A percentile compares a stretch with the other conserved stretches of the same genome.
These are phyloP conservation scores for Chloroceryle inda DNA, from an alignment of 2,797 vertebrate genomes.

Conservation along the genomic window DNA sequence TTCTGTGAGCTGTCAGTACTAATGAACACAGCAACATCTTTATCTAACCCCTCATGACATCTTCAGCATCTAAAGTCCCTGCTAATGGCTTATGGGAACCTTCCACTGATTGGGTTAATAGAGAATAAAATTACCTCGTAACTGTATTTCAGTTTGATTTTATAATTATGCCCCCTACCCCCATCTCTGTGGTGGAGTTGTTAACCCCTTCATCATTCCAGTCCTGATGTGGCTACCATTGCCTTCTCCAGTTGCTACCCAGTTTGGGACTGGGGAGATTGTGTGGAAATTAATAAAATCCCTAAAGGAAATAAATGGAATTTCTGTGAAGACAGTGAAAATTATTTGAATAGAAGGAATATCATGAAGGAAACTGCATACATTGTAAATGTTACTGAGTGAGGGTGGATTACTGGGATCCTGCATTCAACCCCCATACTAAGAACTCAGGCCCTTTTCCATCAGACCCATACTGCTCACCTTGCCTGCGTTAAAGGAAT, in stretches of 20 bases:
- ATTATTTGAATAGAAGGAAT: neutral
- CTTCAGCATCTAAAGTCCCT: constrained; percentile 78
- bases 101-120: constrained; percentile 90
- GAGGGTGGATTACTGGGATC: neutral
- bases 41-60: constrained; percentile 75
- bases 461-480: neutral
- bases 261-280: neutral
- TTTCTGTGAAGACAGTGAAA: neutral
- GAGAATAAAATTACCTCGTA: constrained; percentile 89
- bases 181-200: neutral
- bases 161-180: constrained; percentile 28
- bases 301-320: neutral
- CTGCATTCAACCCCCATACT: neutral
- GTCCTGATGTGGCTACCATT: neutral
- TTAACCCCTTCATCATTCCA: constrained; percentile 30
- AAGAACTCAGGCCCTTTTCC: neutral
- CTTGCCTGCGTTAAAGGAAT: neutral
- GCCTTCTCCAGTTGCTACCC: neutral
- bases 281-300: neutral
- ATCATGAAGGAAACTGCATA: neutral
- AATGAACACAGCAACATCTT: constrained; percentile 82
- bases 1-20: constrained; percentile 69
- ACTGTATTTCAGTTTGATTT: constrained; percentile 82
- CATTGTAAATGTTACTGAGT: neutral
- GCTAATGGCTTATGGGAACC: constrained; percentile 85